Base-by-base conservation (phyloP, 2,113 vertebrate species). In the Pandion haliaetus region DNA sequence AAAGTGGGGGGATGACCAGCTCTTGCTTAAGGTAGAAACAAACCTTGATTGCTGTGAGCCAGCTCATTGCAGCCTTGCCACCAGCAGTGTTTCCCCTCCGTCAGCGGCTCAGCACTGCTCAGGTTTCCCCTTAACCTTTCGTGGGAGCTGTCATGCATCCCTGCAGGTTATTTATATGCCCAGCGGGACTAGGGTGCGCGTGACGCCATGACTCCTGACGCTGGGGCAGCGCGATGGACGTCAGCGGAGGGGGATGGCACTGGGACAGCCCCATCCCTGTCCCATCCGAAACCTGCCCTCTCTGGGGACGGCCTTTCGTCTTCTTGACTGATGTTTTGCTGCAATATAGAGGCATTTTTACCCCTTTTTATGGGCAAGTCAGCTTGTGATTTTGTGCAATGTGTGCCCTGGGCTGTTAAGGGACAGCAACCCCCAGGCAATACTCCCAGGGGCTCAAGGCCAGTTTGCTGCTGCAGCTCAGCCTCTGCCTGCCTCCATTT, bases 101-200 rank as follows among this genome's bases (percentile, higher is more conserved):
- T 88, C 91, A 93, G 89, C n/a, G 8, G 63, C 93, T 86, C 63
- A 6, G 55, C 3, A 0, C 89, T 90, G 94, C 97, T 98, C 97
- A 63, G 82, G 84, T 98, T 97, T 98, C 97, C 77, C 85, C 8
- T 9, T 97, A 97, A 97, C 98, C 97, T 98, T 98, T 97, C 91
- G 72, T 70, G 54, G 92, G 88, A 85, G 82, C 90, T 9, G 18
- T 72, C 82, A 65, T 13, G 25, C 24, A 34, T 70, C 95, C 81
- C 85, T 8, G 18, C 1, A 31, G 45, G 95, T 97, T 93, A 91
- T 94, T 97, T 96, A 95, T 94, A 91, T 81, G 83, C 81, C 71
- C 82, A 32, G 44, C 13, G 11, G 67, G 34, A 55, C 79, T 49
- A n/a, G 45, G 61, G 36, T 12, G 29, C 55, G 24, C 26, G 15